phyloP scores from a whole-genome alignment of 2,113 vertebrate species.

The Vireo altiloquus region DNA sequence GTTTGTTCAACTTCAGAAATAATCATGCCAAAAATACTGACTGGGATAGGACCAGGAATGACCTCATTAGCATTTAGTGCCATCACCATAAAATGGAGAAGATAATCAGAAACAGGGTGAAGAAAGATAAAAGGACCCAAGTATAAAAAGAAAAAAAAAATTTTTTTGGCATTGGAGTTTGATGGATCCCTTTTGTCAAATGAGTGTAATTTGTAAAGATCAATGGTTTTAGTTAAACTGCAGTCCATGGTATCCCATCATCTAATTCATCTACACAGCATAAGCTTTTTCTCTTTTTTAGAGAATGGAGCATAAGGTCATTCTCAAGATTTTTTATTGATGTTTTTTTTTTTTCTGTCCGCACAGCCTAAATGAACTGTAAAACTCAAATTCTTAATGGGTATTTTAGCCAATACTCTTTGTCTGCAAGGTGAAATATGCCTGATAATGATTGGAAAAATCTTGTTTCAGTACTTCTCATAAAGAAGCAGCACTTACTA shows the following conservation, averaged over 20 bases:
- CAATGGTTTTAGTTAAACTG: slow-evolving; percentile 63
- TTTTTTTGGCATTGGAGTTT: slow-evolving; percentile 50
- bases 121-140: slow-evolving; percentile 41
- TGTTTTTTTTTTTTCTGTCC: background rate
- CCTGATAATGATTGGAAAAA: slow-evolving; percentile 9
- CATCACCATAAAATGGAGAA: slow-evolving; percentile 12
- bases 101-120: slow-evolving; percentile 38
- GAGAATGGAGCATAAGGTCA: slow-evolving; percentile 17
- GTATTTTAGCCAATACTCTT: slow-evolving; percentile 15
- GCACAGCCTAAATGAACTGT: slow-evolving; percentile 24
- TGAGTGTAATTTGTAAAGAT: slow-evolving; percentile 68
- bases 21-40: background rate
- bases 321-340: slow-evolving; percentile 45
- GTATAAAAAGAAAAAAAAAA: background rate
- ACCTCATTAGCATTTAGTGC: slow-evolving; percentile 44
- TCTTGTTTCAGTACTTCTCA: background rate
- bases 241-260: background rate
- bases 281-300: slow-evolving; percentile 22
- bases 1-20: slow-evolving; percentile 15
- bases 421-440: slow-evolving; percentile 32
- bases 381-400: slow-evolving; percentile 45
- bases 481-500: background rate
- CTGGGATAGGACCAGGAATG: background rate
- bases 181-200: slow-evolving; percentile 64
- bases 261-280: slow-evolving; percentile 51